Percentiles rank a stretch among this genome's conserved stretches.
Conservation (phyloP, 1,140 invertebrate species). For the Glossosoma conforme region DNA sequence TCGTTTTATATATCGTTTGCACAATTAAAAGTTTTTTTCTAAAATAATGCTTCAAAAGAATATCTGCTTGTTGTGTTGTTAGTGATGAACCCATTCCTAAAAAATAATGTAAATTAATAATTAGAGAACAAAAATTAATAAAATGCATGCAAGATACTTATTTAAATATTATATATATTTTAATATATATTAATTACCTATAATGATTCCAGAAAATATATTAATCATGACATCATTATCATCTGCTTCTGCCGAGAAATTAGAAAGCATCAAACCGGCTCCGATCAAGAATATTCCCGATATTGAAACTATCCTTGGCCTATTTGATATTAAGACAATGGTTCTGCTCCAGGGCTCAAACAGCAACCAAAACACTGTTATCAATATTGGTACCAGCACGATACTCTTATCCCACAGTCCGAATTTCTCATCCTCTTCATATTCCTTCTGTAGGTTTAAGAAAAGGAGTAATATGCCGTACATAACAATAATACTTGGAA, state of each 20-base stretch:
- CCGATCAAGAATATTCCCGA: constrained; percentile 46
- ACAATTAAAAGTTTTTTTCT: constrained; percentile 41
- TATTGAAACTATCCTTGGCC: constrained; percentile 49
- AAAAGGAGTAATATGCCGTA: constrained; percentile 53
- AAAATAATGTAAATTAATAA: constrained; percentile 28
- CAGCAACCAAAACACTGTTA: constrained; percentile 47
- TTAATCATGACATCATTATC: constrained; percentile 44
- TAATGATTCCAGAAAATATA: constrained; percentile 45
- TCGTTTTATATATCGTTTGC: constrained; percentile 41
- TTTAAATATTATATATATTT: not conserved
- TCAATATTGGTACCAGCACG: constrained; percentile 51
- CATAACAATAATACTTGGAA: constrained; percentile 49
- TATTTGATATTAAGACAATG: constrained; percentile 49
- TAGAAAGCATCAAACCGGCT: constrained; percentile 45
- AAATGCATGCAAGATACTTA: not conserved
- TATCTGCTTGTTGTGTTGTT: constrained; percentile 45
- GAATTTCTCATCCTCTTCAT: constrained; percentile 41
- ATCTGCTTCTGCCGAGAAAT: constrained; percentile 39
- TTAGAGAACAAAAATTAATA: not conserved
- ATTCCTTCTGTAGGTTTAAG: constrained; percentile 38
- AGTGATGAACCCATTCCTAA: constrained; percentile 43
- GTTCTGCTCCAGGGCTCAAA: constrained; percentile 53
- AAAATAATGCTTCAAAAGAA: constrained; percentile 48
- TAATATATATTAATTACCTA: constrained; percentile 36
- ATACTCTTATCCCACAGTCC: constrained; percentile 50